Conservation (phyloP, 37 sponge, comb jelly and placozoan genomes). For the Lycopodina hypogea region DNA sequence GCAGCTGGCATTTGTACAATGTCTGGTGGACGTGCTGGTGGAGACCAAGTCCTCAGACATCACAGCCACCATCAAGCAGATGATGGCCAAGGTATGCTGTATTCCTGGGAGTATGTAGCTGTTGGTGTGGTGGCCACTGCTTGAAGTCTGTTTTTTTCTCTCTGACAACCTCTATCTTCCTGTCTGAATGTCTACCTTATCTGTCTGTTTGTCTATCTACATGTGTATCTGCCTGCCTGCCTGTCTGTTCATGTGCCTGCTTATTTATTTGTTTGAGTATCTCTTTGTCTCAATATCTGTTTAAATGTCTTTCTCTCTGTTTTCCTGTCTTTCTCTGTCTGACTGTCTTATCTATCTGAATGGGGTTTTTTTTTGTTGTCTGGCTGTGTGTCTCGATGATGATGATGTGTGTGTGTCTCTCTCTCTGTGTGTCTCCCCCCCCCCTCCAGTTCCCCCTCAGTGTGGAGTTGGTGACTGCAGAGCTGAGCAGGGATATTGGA, state of each 20-base stretch:
- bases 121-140: neutral
- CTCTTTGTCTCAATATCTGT: too few species aligned
- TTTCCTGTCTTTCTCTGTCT: neutral
- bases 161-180: neutral
- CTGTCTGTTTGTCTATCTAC: too few species aligned
- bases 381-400: too few species aligned
- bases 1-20: constrained; percentile 14
- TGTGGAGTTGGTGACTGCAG: constrained; percentile 27
- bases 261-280: too few species aligned
- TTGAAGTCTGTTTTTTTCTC: neutral
- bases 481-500: constrained; percentile 24
- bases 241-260: too few species aligned
- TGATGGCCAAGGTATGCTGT: constrained; percentile 17
- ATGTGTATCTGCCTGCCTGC: too few species aligned
- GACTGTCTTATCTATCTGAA: neutral
- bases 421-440: neutral
- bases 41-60: constrained; percentile 27
- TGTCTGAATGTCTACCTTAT: too few species aligned
- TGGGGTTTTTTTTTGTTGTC: too few species aligned
- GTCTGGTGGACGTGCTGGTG: constrained; percentile 17
- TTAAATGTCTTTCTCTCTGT: too few species aligned
- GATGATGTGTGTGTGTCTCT: too few species aligned
- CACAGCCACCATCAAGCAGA: constrained; percentile 20
- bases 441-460: constrained; percentile 46
- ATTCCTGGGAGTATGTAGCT: neutral